Evolutionary conservation across 2,888 invertebrate species (phyloP), one percentile per base, ranked within the genome.

Genomic region (Carpatolechia fugitivella): DNA sequence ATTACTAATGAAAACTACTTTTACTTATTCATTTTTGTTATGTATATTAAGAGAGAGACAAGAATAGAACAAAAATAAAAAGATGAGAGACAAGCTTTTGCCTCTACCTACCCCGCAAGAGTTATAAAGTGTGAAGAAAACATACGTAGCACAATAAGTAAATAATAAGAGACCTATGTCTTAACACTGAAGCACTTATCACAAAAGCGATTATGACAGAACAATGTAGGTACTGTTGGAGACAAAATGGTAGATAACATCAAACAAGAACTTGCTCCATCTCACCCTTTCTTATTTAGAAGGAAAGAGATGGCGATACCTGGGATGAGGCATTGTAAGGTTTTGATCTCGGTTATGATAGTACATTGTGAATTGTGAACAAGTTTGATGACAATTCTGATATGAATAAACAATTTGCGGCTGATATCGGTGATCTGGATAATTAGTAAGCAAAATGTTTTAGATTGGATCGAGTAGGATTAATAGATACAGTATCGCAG

Each of bases 321-420:
- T 13, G 44, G 44, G 44, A 44, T 44, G 44, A 44, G 44, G 13
- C 44, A 44, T 44, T 44, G 44, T 44, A 44, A n/a, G 20, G 40
- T 11, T 18, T 20, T 11, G 44, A 44, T 44, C 44, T 20, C 44
- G 20, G 44, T 24, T 29, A 44, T 24, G 44, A 44, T 44, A 13
- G 44, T 44, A 29, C 44, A 24, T 29, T n/a, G 44, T 44, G 11
- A 44, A 44, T 44, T 44, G 44, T 44, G 13, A 44, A 44, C 44
- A n/a, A 44, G 44, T 44, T 20, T 24, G 44, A 44, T 44, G 44
- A 44, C 44, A 44, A 29, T 44, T 44, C 29, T 44, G 44, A 44
- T 44, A 44, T 3, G 24, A 44, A 11, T 29, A n/a, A 24, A 44
- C 44, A 29, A 29, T 20, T 44, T 44, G 29, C 16, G 20, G 44